phyloP scores from a whole-genome alignment of 2,113 vertebrate species.

The Thalassarche chlororhynchos region DNA sequence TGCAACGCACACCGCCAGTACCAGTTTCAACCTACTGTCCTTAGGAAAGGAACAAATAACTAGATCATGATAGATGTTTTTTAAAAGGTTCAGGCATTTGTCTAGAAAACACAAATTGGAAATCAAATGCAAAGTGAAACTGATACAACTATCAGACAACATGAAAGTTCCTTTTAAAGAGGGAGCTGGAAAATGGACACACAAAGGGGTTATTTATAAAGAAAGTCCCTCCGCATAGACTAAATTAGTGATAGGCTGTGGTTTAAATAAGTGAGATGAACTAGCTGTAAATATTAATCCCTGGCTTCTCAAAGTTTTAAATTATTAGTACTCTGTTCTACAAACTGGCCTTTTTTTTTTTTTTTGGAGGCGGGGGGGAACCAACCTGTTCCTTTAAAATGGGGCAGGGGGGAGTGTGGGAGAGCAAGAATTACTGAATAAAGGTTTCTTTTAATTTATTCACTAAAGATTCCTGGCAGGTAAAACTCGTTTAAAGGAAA shows the following conservation, averaged over 20 bases:
- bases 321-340: neutral
- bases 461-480: conserved; percentile 28
- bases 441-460: conserved; percentile 27
- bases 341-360: neutral
- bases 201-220: neutral
- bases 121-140: neutral
- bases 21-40: neutral
- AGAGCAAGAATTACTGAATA: neutral
- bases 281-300: neutral
- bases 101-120: neutral
- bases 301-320: neutral
- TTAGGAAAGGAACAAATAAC: neutral
- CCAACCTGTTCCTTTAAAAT: neutral
- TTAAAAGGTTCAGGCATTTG: neutral
- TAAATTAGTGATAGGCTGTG: neutral
- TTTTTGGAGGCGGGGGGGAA: neutral
- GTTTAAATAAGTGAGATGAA: neutral
- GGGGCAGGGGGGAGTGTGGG: neutral
- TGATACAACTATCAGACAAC: neutral
- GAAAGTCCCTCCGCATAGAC: neutral
- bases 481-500: conserved; percentile 45
- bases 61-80: neutral
- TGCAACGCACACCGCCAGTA: neutral
- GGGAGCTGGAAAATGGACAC: neutral
- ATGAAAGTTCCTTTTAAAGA: neutral